Conservation (phyloP, 1,140 invertebrate species). For the Drosophila punjabiensis region DNA sequence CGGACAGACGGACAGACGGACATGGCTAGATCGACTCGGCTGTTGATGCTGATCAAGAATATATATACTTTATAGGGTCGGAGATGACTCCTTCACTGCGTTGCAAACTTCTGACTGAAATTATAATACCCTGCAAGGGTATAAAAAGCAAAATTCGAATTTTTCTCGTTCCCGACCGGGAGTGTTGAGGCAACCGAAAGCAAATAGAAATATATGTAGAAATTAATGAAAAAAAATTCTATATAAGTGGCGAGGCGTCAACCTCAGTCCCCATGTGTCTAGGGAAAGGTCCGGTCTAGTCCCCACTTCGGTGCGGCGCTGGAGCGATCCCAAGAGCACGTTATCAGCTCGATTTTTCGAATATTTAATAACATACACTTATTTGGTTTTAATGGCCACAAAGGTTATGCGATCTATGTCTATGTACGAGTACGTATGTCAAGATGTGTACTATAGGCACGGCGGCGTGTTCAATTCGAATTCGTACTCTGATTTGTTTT, state of each 20-base stretch:
- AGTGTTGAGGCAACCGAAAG: constrained; percentile 14
- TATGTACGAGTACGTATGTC: constrained; percentile 12
- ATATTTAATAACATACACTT: constrained; percentile 40
- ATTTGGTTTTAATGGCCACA: constrained; percentile 62
- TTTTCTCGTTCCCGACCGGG: constrained; percentile 1
- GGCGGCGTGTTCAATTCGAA: constrained; percentile 12
- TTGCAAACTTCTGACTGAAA: no score
- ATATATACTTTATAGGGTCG: no score
- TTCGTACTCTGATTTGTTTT: constrained; percentile 37
- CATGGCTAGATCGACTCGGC: no score
- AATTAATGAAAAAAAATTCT: constrained; percentile 11
- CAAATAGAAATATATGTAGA: not conserved
- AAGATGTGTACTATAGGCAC: not conserved
- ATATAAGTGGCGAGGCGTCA: constrained; percentile 29
- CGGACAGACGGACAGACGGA: no score
- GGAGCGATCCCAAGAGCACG: constrained; percentile 34
- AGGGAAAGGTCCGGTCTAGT: constrained; percentile 46
- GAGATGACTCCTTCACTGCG: no score
- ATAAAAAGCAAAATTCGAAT: constrained; percentile 3
- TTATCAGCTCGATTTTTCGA: constrained; percentile 52
- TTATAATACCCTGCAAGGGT: no score
- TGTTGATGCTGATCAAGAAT: no score
- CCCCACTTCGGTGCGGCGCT: constrained; percentile 29
- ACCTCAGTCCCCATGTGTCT: constrained; percentile 32
- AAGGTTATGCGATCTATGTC: constrained; percentile 65